Evolutionary conservation across 2,113 vertebrate species (phyloP).

Genomic region (Protobothrops flavoviridis): DNA sequence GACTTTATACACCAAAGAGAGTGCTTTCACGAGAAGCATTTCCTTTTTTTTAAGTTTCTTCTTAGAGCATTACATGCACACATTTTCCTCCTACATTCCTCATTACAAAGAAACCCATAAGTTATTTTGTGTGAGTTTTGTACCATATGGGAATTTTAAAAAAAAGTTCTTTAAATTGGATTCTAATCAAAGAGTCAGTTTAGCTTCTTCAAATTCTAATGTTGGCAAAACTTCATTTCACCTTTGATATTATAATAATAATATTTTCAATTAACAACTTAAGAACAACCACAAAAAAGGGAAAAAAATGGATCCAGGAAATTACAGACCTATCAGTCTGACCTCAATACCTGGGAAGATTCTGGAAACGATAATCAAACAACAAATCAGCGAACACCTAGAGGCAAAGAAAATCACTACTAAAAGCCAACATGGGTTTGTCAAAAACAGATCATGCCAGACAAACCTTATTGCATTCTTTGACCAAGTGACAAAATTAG

Average conservation of each 20-base stretch:
- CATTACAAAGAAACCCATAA: constrained; percentile 54
- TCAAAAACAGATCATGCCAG: too few relatives aligned
- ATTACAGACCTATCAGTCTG: too few relatives aligned
- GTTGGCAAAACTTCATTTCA: constrained; percentile 13
- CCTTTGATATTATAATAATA: not conserved
- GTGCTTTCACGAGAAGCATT: constrained; percentile 63
- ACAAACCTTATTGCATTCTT: too few relatives aligned
- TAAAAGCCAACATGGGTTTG: too few relatives aligned
- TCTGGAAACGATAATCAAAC: too few relatives aligned
- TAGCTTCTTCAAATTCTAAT: constrained; percentile 57
- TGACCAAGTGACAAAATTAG: too few relatives aligned
- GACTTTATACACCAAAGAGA: constrained; percentile 58
- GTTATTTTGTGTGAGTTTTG: constrained; percentile 56
- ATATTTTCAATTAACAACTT: not conserved
- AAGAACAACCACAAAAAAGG: constrained; percentile 6
- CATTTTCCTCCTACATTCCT: constrained; percentile 5
- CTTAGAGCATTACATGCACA: not conserved
- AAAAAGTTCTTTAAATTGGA: constrained; percentile 63
- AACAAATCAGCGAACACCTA: too few relatives aligned
- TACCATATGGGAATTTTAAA: constrained; percentile 44
- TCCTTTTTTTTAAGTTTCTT: constrained; percentile 9
- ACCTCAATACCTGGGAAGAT: too few relatives aligned
- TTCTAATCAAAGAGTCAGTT: constrained; percentile 36
- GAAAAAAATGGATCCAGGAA: too few relatives aligned
- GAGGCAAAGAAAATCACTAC: too few relatives aligned